A percentile compares a stretch with the other conserved stretches of the same genome.
These are phyloP conservation scores for Aldrovandia affinis DNA, from an alignment of 2,797 vertebrate species.

Conservation along the genomic window DNA sequence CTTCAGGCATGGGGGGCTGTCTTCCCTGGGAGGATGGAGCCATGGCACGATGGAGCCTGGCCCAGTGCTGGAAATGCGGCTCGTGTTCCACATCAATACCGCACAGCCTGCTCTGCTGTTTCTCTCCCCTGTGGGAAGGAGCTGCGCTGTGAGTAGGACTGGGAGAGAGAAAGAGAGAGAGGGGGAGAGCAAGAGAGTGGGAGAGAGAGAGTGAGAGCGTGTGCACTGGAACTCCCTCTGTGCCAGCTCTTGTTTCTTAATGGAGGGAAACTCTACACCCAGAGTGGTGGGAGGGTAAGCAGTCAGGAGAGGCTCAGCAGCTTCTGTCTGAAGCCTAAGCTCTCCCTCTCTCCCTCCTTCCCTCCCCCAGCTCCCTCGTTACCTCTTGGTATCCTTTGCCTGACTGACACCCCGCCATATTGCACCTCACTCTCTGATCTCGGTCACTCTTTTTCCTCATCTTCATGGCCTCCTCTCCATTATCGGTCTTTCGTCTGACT, in stretches of 20 bases:
- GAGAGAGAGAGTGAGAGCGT: background rate
- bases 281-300: background rate
- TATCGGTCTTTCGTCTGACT: conserved; percentile 5
- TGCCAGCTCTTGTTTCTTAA: conserved; percentile 6
- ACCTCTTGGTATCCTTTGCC: background rate
- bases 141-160: background rate
- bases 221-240: background rate
- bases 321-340: background rate
- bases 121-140: background rate
- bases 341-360: background rate
- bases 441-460: background rate
- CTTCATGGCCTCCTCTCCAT: background rate
- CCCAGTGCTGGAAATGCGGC: background rate
- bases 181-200: background rate
- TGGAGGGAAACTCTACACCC: conserved; percentile 18
- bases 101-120: background rate
- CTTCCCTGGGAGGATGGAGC: no score
- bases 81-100: conserved; percentile 10
- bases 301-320: background rate
- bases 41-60: background rate
- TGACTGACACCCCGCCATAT: background rate
- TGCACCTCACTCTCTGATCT: background rate
- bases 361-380: no score
- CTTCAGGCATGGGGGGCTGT: no score
- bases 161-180: background rate